Percentiles rank a stretch among this genome's conserved stretches.
Evolutionary conservation across 1,140 invertebrate genomes (phyloP).

Genomic region (Lordiphosa mommai): DNA sequence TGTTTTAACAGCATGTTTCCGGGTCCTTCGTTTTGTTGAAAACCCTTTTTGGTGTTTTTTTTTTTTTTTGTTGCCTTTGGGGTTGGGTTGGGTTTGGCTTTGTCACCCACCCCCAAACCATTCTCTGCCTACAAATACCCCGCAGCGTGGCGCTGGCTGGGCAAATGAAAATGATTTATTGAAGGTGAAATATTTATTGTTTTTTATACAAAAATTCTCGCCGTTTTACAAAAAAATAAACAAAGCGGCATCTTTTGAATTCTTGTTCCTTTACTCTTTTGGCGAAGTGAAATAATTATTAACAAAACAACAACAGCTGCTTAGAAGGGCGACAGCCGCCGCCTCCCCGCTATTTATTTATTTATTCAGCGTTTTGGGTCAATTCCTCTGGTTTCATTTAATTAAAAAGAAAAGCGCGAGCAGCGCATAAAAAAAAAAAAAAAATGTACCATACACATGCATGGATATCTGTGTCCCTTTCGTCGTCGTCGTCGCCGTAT

Average conservation of each 20-base stretch:
- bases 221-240: slow-evolving; percentile 36
- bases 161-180: slow-evolving; percentile 77
- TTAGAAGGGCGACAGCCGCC: slow-evolving; percentile 6
- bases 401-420: slow-evolving; percentile 74
- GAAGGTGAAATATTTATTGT: slow-evolving; percentile 79
- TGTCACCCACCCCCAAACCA: background rate
- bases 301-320: slow-evolving; percentile 59
- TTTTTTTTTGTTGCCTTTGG: background rate
- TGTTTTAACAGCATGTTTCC: background rate
- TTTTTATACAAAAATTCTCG: slow-evolving; percentile 53
- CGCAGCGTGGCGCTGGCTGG: slow-evolving; percentile 21
- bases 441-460: slow-evolving; percentile 47
- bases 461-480: slow-evolving; percentile 50
- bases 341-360: slow-evolving; percentile 43
- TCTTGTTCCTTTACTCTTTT: slow-evolving; percentile 45
- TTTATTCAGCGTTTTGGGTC: slow-evolving; percentile 77
- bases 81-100: slow-evolving; percentile 33
- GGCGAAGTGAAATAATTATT: slow-evolving; percentile 66
- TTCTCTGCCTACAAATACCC: slow-evolving; percentile 1
- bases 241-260: slow-evolving; percentile 73
- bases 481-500: slow-evolving; percentile 38
- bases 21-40: background rate
- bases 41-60: slow-evolving; percentile 27
- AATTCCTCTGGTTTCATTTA: slow-evolving; percentile 80
- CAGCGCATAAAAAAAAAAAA: slow-evolving; percentile 52